phyloP scores from a whole-genome alignment of 35 echinoderm and acorn worm species.

The Nesometra sesokonis region DNA sequence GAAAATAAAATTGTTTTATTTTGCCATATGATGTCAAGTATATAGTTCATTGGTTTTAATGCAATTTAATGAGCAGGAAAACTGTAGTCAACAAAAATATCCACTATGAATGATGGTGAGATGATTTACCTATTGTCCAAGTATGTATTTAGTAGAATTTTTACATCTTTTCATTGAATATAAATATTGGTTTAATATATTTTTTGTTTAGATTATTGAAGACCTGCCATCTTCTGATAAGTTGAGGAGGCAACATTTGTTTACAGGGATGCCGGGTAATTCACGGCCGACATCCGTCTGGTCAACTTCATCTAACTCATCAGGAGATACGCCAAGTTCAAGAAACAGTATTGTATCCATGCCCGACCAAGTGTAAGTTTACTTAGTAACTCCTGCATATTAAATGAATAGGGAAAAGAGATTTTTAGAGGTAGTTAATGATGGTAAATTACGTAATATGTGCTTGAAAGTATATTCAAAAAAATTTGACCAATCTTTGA shows the following conservation, averaged over 20 bases:
- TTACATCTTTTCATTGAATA: not conserved
- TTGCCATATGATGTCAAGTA: too few relatives aligned
- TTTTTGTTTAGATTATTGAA: slow-evolving; percentile 56
- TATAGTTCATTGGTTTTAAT: too few relatives aligned
- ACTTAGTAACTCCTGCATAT: not conserved
- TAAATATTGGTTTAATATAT: not conserved
- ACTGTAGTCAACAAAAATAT: too few relatives aligned
- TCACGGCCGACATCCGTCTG: slow-evolving; percentile 48
- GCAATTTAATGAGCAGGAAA: too few relatives aligned
- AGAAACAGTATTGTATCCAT: slow-evolving; percentile 50
- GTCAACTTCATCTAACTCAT: slow-evolving; percentile 58
- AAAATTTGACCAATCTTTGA: too few relatives aligned
- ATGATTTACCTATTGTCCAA: not conserved
- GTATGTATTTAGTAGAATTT: not conserved
- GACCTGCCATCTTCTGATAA: slow-evolving; percentile 58
- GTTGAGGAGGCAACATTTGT: slow-evolving; percentile 70
- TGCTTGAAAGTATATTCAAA: too few relatives aligned
- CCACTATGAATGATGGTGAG: too few relatives aligned
- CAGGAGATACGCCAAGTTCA: slow-evolving; percentile 33
- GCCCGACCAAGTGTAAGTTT: slow-evolving; percentile 64
- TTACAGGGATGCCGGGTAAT: slow-evolving; percentile 46
- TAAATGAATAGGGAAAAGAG: not conserved
- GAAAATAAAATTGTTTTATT: too few relatives aligned
- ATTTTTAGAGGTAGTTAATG: too few relatives aligned
- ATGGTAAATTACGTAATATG: too few relatives aligned